Base-by-base conservation (phyloP, 1,140 invertebrate genomes). In the Drosophila dunni region DNA sequence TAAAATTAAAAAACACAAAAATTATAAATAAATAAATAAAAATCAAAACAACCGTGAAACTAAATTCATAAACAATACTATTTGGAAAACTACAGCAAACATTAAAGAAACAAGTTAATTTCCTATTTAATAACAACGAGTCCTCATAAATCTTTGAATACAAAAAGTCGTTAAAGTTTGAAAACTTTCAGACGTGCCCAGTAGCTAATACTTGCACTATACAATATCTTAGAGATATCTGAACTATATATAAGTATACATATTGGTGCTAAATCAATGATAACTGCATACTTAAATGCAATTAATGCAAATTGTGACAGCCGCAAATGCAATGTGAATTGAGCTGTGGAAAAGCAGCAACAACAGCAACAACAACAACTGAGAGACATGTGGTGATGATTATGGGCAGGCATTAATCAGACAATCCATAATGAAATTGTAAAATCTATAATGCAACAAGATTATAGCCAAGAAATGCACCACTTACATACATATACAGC, bases 271-370 rank as follows among this genome's bases (percentile, higher is more conserved):
- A 89, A 89, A 89, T 89, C 84, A 89, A 89, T 89, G 81, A 88
- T 89, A 89, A 89, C 83, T 89, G 82, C 84, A 80, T 89, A 69
- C 84, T 89, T 89, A 89, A 79, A 57, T 67, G 71, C 80, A 89
- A 89, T 89, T 89, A 89, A 89, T 89, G 84, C 84, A 90, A 89
- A 89, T 89, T 89, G 84, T 88, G 84, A 89, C 84, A 88, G 79
- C 83, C 68, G 72, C 77, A 70, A 82, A 82, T 88, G 82, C 79
- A 81, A 88, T 76, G 61, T 76, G 72, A 75, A 45, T 57, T 72
- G 65, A 81, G 75, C 75, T 68, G 74, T 53, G 70, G 66, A 75
- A 76, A 73, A 75, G 38, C 66, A 53, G 62, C 61, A 71, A 75
- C 34, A 60, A 56, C 33, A 76, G 34, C 57, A 62, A 42, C 44